Evolutionary conservation across 1,140 invertebrate genomes (phyloP), one percentile per base, ranked within the genome.

Genomic region (Drosophila seguyi): DNA sequence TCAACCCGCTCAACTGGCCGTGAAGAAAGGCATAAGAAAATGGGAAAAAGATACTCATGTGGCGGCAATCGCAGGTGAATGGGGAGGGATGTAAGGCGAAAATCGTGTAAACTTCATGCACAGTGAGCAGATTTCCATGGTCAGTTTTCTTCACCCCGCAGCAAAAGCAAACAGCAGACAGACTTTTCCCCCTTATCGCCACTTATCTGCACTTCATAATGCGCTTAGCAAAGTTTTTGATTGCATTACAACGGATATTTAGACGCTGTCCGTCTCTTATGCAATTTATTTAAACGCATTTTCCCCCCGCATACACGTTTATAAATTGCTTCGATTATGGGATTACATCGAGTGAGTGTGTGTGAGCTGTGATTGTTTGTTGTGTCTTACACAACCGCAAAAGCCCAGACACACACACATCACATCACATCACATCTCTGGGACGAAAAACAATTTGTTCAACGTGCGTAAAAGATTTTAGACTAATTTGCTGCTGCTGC

Each of bases 181-280:
- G 20, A 38, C 31, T 57, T 38, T 44, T 45, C 36, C 38, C 45
- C 10, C 44, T 41, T 45, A 56, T 59, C 68, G 10, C 22, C 44
- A 42, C 56, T 66, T 62, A 68, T 50, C 73, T 36, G 4, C 61
- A 52, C 63, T 36, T 47, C 18, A 77, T 87, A 87, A 87, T 87
- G 80, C 79, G 83, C 84, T 87, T 88, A 88, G 68, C 79, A 83
- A 87, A 88, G 57, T 87, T 87, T 83, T 74, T 80, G 79, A 81
- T 86, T 68, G 62, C 71, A 78, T 85, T 86, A 86, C 82, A 73
- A 74, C 53, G 79, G 73, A 85, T 77, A 85, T 68, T 79, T 57
- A 39, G 42, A 57, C 55, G 44, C 38, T 41, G 45, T 57, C 20
- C 65, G 57, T 45, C 60, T 63, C 47, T 82, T 87, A 74, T 84